These are phyloP conservation scores for Bombylius major DNA, from an alignment of 2,888 invertebrate genomes.

Conservation along the genomic window DNA sequence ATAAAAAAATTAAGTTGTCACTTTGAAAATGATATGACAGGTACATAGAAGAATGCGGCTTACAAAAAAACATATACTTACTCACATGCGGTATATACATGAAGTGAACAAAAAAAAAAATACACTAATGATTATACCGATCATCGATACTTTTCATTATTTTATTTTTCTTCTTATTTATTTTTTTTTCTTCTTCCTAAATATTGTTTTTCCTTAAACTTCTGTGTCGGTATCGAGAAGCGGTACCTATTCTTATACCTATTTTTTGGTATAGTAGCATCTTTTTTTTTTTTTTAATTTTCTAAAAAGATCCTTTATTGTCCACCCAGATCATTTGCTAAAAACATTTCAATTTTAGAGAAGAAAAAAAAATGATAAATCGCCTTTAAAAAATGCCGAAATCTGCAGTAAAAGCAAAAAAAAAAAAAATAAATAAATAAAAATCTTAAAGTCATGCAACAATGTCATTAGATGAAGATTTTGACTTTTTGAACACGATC, in stretches of 20 bases:
- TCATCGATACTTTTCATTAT: background rate
- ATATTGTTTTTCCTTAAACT: background rate
- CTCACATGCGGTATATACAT: too few relatives aligned
- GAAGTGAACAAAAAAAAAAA: background rate
- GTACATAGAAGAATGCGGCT: too few relatives aligned
- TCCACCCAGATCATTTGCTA: background rate
- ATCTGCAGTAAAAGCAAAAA: background rate
- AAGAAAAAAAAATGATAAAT: background rate
- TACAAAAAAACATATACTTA: too few relatives aligned
- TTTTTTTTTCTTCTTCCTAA: too few relatives aligned
- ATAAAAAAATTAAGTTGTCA: background rate
- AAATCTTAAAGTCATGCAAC: constrained; percentile 7
- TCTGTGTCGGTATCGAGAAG: background rate
- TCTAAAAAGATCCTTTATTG: background rate
- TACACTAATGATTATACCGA: background rate
- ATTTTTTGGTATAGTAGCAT: background rate
- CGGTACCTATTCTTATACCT: too few relatives aligned
- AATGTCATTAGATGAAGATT: constrained; percentile 8
- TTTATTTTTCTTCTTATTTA: too few relatives aligned
- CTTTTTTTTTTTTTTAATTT: background rate
- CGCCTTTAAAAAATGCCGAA: background rate
- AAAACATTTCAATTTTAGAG: background rate
- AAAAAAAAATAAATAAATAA: background rate
- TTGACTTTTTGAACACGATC: constrained; percentile 6
- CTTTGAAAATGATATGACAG: background rate